Conservation (phyloP, 2,113 vertebrate genomes). For the Atherinomorus stipes region DNA sequence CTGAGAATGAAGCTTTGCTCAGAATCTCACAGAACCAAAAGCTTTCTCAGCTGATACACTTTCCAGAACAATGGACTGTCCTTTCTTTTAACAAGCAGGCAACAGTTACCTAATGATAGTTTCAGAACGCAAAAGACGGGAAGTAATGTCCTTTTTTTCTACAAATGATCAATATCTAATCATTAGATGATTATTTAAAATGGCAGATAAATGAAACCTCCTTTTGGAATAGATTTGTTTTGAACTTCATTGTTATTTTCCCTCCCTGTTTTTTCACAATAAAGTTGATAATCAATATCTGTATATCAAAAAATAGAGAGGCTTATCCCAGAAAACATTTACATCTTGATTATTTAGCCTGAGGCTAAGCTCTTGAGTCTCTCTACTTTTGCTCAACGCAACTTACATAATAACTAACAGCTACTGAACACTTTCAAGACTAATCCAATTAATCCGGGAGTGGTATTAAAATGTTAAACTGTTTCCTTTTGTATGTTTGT, state of each 20-base stretch:
- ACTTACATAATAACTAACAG: neutral
- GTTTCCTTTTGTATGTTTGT: neutral
- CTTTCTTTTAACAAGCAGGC: too few species aligned
- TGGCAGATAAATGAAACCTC: too few species aligned
- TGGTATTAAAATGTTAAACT: neutral
- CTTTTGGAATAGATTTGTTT: too few species aligned
- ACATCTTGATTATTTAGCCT: neutral
- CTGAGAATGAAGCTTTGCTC: conserved; percentile 5
- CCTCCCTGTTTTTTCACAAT: too few species aligned
- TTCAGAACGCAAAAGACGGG: too few species aligned
- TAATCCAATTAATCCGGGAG: neutral
- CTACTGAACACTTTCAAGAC: neutral
- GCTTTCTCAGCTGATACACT: neutral
- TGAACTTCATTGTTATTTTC: too few species aligned
- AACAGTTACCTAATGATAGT: too few species aligned
- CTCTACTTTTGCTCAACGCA: neutral
- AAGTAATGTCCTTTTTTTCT: too few species aligned
- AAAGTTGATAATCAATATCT: neutral
- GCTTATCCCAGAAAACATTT: neutral
- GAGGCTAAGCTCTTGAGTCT: neutral
- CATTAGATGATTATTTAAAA: too few species aligned
- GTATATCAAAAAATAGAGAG: neutral
- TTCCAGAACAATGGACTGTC: too few species aligned
- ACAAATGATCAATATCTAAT: too few species aligned
- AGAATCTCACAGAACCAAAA: neutral